Evolutionary conservation across 1,140 invertebrate species (phyloP), one percentile per base, ranked within the genome.

Genomic region (Streblospio benedicti): DNA sequence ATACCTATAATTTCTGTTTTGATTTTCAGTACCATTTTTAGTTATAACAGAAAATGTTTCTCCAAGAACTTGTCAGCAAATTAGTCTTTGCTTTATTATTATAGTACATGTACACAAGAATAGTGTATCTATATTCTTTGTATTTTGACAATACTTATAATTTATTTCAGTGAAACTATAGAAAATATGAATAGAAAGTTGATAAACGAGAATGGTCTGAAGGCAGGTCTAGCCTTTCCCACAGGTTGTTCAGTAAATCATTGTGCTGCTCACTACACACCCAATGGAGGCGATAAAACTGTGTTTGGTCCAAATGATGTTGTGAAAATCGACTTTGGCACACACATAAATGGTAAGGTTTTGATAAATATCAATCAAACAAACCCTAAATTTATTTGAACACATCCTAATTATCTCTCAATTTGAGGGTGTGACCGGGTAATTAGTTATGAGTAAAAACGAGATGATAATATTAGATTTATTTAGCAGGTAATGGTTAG

Each of bases 281-380:
- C 97, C 45, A 99, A 99, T 80, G 91, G 91, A 62, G 97, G 96
- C 16, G 97, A 99, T 79, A 82, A 85, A 2, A 99, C 95, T 0
- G 92, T 99, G 23, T 81, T 99, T 16, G 83, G 89, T 63, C 90
- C 92, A 71, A 93, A 98, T 75, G 97, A 99, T 81, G 95, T 99
- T 2, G 95, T 94, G 57, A 99, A 99, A 80, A 97, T 99, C 72
- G 97, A 99, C 80, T 99, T 99, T 81, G 97, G 97, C 55, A 97
- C 94, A 31, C 97, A 99, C 76, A 93, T 99, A 47, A 98, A 99
- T 80, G 96, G 87, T 83, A 68, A 68, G 68, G 18, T 9, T 54
- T n/a, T n/a, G n/a, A n/a, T n/a, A n/a, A n/a, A n/a, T n/a, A n/a
- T n/a, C n/a, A n/a, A n/a, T n/a, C n/a, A n/a, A n/a, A n/a, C n/a